Evolutionary conservation across 1,140 invertebrate genomes (phyloP).

Genomic region (Drosophila bocqueti): DNA sequence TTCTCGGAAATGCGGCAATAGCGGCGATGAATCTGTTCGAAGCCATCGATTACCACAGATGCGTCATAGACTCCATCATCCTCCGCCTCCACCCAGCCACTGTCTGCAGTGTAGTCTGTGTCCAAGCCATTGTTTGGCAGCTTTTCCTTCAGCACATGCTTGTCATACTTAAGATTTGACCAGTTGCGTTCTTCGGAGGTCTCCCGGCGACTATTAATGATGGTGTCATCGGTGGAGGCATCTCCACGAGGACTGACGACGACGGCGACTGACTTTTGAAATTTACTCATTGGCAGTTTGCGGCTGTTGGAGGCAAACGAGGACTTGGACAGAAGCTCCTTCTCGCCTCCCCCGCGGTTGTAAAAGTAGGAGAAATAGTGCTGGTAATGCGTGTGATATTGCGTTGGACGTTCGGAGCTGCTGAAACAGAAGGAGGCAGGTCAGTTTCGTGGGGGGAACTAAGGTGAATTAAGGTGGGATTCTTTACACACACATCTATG

Average conservation of each 20-base stretch:
- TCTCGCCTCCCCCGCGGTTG: conserved; percentile 57
- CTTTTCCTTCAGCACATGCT: conserved; percentile 60
- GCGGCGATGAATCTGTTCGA: conserved; percentile 52
- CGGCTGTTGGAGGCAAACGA: conserved; percentile 23
- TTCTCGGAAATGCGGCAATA: conserved; percentile 40
- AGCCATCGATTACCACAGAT: conserved; percentile 34
- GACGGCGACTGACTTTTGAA: conserved; percentile 33
- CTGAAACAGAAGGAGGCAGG: conserved; percentile 27
- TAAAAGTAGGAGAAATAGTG: conserved; percentile 81
- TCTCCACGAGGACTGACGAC: conserved; percentile 22
- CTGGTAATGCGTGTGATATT: conserved; percentile 68
- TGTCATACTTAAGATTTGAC: conserved; percentile 49
- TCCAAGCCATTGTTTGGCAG: conserved; percentile 55
- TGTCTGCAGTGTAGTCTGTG: conserved; percentile 42
- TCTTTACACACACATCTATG: conserved; percentile 44
- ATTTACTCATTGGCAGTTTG: conserved; percentile 71
- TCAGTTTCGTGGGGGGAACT: not conserved
- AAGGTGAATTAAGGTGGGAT: not conserved
- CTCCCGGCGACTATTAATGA: conserved; percentile 15
- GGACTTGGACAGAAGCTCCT: conserved; percentile 30
- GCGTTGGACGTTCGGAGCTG: conserved; percentile 46
- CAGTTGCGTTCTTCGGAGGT: conserved; percentile 43
- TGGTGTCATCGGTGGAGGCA: not conserved
- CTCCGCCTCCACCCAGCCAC: conserved; percentile 25
- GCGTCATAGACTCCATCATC: conserved; percentile 30